Evolutionary conservation across 2,113 vertebrate genomes (phyloP), one percentile per base, ranked within the genome.

Genomic region (Gymnarchus niloticus): DNA sequence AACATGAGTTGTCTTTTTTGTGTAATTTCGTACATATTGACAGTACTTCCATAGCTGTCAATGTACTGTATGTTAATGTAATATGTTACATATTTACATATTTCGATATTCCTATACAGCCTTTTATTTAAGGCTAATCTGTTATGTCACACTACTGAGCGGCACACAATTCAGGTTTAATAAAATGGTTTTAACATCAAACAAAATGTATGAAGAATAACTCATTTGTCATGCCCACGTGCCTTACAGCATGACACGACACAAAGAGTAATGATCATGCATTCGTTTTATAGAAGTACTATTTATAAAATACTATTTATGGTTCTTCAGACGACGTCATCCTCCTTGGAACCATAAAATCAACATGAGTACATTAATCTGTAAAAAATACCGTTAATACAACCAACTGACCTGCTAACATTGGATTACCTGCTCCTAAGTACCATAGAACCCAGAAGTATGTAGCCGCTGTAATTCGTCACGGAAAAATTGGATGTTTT

Each of bases 291-390:
- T 73, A 73, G 4, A 37, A 3, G 37, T 69, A 69, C 28, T 69
- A 69, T 69, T 69, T 69, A 69, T 69, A n/a, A n/a, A n/a, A 69
- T 69, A 69, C 28, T 69, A 69, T 69, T 69, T 69, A 69, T 69
- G 28, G 37, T 4, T 28, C 37, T 69, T 69, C 28, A 69, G 61
- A 25, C 12, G 37, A 69, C 28, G 37, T 69, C 28, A 33, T 65
- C 59, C 59, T 33, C 59, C 33, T n/a, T 65, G 59, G 59, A 69
- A 69, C 59, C 61, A 69, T 25, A 37, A 69, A 69, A 69, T 28
- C 12, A 69, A 12, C n/a, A n/a, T 2, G 61, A 69, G 28, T 69
- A 69, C 28, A 69, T 69, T 37, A 37, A 25, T 69, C 9, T 33
- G 17, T 69, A 69, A 69, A n/a, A 69, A 69, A 69, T 37, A 3